phyloP scores from a whole-genome alignment of 1,140 invertebrate species.

The Lepeophtheirus salmonis region DNA sequence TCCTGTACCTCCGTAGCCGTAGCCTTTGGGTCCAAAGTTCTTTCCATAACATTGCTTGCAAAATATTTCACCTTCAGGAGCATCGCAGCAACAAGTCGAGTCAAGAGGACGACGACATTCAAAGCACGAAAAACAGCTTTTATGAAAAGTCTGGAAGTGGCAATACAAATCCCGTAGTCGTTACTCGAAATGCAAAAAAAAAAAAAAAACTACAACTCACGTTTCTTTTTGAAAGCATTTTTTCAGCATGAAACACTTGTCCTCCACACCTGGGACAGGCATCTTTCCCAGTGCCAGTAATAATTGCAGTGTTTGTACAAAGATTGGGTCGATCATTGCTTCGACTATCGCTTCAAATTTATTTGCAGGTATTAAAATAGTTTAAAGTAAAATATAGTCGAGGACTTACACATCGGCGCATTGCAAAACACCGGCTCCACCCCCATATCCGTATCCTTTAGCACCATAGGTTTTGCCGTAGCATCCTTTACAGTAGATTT shows the following conservation, averaged over 20 bases:
- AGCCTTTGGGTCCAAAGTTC: conserved; percentile 62
- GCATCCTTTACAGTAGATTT: conserved; percentile 62
- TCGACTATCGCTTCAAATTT: neutral
- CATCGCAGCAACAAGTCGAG: conserved; percentile 69
- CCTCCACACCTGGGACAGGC: conserved; percentile 5
- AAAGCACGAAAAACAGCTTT: conserved; percentile 35
- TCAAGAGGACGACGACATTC: conserved; percentile 46
- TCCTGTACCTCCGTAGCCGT: conserved; percentile 9
- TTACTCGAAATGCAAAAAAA: neutral
- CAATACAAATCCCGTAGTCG: too few relatives aligned
- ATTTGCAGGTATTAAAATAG: neutral
- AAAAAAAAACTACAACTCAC: neutral
- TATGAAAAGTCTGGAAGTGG: neutral
- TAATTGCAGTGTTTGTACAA: neutral
- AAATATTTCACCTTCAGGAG: conserved; percentile 68
- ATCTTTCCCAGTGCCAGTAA: neutral
- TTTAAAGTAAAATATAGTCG: neutral
- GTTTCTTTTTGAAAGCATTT: conserved; percentile 13
- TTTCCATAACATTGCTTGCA: conserved; percentile 72
- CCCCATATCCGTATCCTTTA: conserved; percentile 28
- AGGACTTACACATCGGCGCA: neutral
- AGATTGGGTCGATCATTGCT: neutral
- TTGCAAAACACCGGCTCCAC: neutral
- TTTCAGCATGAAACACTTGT: conserved; percentile 16
- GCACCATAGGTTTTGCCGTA: conserved; percentile 64